Evolutionary conservation across 2,888 invertebrate species (phyloP).

Genomic region (Bugulina stolonifera): DNA sequence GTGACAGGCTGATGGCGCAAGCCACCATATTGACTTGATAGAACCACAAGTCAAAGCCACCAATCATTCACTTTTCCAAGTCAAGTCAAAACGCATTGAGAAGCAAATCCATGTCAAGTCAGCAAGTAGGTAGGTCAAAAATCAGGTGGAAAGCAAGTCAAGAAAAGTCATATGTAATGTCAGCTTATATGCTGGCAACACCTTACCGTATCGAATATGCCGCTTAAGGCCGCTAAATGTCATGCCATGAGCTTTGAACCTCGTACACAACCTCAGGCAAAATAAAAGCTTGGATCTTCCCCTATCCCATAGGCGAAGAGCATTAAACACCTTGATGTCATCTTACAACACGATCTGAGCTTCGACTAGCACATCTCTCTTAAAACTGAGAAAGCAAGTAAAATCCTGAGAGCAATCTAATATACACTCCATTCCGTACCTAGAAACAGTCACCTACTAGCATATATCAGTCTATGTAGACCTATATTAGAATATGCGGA

Average conservation of each 20-base stretch:
- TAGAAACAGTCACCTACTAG: constrained; percentile 7
- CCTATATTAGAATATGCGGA: neutral
- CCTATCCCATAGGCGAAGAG: neutral
- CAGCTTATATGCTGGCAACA: too few species aligned
- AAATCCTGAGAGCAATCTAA: neutral
- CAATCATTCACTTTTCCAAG: too few species aligned
- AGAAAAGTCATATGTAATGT: too few species aligned
- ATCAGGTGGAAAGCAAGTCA: too few species aligned
- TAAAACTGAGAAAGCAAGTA: constrained; percentile 18
- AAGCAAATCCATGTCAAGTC: too few species aligned
- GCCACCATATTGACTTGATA: too few species aligned
- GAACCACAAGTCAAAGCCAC: too few species aligned
- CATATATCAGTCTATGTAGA: constrained; percentile 19
- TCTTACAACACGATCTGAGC: neutral
- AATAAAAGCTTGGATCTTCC: neutral
- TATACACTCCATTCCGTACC: neutral
- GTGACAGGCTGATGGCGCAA: too few species aligned
- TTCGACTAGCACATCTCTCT: neutral
- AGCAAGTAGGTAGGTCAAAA: too few species aligned
- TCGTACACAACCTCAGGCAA: neutral
- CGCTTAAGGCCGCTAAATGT: neutral
- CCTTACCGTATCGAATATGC: too few species aligned
- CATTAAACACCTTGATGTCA: neutral
- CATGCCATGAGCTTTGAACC: neutral
- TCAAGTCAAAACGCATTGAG: too few species aligned